These are phyloP conservation scores for Dreissena polymorpha DNA, from an alignment of 1,140 invertebrate species.

Conservation along the genomic window DNA sequence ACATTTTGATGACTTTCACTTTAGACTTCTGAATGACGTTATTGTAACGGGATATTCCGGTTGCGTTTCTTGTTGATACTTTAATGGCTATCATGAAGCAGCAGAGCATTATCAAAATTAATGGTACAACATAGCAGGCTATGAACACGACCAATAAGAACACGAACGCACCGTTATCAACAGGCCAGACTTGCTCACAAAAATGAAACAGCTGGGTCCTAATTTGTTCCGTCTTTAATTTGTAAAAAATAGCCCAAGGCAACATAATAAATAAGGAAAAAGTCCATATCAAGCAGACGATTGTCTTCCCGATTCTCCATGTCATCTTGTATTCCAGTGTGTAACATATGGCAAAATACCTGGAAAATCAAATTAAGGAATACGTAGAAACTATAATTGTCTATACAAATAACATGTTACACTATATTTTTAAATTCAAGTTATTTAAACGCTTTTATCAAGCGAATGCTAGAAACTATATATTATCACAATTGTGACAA, in stretches of 20 bases:
- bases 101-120: conserved; percentile 94
- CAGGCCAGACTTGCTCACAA: conserved; percentile 67
- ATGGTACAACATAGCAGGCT: conserved; percentile 95
- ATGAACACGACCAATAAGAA: conserved; percentile 95
- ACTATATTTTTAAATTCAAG: too few species aligned
- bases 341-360: conserved; percentile 97
- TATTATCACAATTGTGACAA: too few species aligned
- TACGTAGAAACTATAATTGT: too few species aligned
- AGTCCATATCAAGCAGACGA: conserved; percentile 95
- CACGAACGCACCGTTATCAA: conserved; percentile 85
- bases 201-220: conserved; percentile 75
- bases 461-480: too few species aligned
- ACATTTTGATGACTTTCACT: conserved; percentile 93
- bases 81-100: conserved; percentile 96
- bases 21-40: conserved; percentile 77
- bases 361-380: conserved; percentile 78
- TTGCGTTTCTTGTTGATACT: conserved; percentile 92
- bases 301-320: conserved; percentile 89
- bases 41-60: conserved; percentile 81
- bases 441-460: too few species aligned
- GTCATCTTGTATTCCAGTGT: conserved; percentile 95
- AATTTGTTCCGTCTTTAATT: neutral
- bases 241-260: conserved; percentile 95
- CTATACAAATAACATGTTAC: too few species aligned
- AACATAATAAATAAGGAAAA: conserved; percentile 90